These are phyloP conservation scores for Dasyornis broadbenti DNA, from an alignment of 2,113 vertebrate species.

Conservation along the genomic window DNA sequence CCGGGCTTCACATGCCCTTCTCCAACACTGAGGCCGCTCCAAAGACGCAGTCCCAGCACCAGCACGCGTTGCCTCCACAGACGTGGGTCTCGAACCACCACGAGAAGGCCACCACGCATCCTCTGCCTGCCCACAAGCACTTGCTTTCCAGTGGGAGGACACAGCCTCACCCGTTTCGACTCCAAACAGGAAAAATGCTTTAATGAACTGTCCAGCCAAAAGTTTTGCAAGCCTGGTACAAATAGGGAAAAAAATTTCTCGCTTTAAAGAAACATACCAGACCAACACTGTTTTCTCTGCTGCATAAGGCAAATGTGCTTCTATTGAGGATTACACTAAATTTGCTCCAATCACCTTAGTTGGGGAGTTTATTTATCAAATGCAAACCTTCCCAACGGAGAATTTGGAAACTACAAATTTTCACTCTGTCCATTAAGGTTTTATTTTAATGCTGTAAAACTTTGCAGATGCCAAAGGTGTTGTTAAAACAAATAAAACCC, in stretches of 20 bases:
- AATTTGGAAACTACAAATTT: conserved; percentile 56
- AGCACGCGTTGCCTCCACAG: rapidly evolving
- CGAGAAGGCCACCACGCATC: not conserved
- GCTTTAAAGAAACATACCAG: not conserved
- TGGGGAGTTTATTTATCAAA: conserved; percentile 38
- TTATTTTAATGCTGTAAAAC: conserved; percentile 51
- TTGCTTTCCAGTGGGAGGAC: not conserved
- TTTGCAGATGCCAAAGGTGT: conserved; percentile 41
- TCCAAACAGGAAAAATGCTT: not conserved
- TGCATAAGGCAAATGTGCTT: not conserved
- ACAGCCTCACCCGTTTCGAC: rapidly evolving
- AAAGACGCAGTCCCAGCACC: not conserved
- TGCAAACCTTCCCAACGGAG: conserved; percentile 34
- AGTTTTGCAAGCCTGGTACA: not conserved
- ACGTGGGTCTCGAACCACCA: rapidly evolving
- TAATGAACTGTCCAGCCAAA: not conserved
- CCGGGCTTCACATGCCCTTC: not conserved
- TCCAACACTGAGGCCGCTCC: not conserved
- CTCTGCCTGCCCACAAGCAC: not conserved
- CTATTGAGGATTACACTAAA: not conserved
- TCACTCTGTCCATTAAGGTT: conserved; percentile 47
- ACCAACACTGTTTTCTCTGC: not conserved
- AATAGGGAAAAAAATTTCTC: not conserved
- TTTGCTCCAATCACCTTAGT: conserved; percentile 38
- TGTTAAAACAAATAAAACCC: not conserved